Conservation (phyloP, 2,888 invertebrate species). For the Escarpia spicata region DNA sequence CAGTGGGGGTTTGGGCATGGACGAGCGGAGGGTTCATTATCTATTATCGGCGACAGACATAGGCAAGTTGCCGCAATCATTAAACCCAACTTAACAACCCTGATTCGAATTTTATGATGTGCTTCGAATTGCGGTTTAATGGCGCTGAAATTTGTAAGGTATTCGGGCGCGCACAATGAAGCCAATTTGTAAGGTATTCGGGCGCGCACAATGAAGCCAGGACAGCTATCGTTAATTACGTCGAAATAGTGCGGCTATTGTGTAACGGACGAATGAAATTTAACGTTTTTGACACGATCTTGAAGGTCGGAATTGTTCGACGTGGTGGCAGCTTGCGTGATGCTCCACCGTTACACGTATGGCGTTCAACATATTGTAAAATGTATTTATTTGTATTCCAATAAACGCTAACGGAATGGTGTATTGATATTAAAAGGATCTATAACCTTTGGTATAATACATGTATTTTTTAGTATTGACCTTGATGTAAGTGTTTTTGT, state of each 20-base stretch:
- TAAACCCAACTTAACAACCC: constrained; percentile 1
- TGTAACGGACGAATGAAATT: background rate
- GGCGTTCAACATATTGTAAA: background rate
- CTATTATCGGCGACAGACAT: background rate
- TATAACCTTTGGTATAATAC: too few species aligned
- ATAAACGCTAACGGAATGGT: background rate
- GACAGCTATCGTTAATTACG: background rate
- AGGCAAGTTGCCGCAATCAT: background rate
- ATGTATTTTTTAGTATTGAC: too few species aligned
- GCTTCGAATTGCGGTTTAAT: background rate
- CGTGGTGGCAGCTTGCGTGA: background rate
- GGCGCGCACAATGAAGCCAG: background rate
- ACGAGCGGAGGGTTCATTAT: background rate
- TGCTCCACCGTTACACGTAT: background rate
- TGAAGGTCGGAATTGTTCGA: background rate
- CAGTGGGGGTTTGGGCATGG: background rate
- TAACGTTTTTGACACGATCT: background rate
- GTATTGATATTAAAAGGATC: background rate
- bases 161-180: background rate
- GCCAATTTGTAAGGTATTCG: background rate
- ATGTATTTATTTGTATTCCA: background rate
- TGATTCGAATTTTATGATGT: constrained; percentile 1
- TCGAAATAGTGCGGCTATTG: background rate
- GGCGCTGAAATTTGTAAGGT: background rate
- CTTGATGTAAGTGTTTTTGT: too few species aligned